These are phyloP conservation scores for Mesitornis unicolor DNA, from an alignment of 2,113 vertebrate species.

Conservation along the genomic window DNA sequence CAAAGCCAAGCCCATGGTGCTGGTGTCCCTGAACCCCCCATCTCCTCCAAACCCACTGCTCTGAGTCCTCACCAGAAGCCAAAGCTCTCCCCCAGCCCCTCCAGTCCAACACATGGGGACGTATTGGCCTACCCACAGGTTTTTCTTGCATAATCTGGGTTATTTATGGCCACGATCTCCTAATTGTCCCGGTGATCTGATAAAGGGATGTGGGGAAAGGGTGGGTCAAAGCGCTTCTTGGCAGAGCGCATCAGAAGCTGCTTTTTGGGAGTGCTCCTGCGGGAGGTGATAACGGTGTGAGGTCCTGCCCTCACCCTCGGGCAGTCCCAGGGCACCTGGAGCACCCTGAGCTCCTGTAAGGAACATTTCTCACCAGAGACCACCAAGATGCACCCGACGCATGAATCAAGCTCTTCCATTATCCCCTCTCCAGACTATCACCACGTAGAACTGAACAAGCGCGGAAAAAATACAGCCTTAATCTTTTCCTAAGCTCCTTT, in stretches of 20 bases:
- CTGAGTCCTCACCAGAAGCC: background rate
- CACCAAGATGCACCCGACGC: rapidly evolving
- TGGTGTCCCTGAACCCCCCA: background rate
- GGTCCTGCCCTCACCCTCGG: background rate
- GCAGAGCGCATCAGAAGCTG: background rate
- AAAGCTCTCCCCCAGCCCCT: background rate
- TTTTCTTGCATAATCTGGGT: background rate
- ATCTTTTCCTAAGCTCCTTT: background rate
- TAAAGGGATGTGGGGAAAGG: background rate
- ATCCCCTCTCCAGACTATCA: background rate
- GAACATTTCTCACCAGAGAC: background rate
- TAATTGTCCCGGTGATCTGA: background rate
- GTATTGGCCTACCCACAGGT: background rate
- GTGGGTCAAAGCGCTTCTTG: background rate
- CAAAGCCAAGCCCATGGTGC: background rate
- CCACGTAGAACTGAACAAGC: background rate
- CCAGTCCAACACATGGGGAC: rapidly evolving
- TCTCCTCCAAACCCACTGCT: background rate
- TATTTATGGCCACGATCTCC: background rate
- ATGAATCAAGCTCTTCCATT: background rate
- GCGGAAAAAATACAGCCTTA: background rate
- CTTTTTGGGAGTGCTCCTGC: background rate
- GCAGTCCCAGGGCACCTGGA: background rate
- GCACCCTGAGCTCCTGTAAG: background rate
- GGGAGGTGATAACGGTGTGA: background rate